A percentile compares a stretch with the other conserved stretches of the same genome.
phyloP scores from a whole-genome alignment of 1,140 invertebrate species.

The Watersipora subatra region DNA sequence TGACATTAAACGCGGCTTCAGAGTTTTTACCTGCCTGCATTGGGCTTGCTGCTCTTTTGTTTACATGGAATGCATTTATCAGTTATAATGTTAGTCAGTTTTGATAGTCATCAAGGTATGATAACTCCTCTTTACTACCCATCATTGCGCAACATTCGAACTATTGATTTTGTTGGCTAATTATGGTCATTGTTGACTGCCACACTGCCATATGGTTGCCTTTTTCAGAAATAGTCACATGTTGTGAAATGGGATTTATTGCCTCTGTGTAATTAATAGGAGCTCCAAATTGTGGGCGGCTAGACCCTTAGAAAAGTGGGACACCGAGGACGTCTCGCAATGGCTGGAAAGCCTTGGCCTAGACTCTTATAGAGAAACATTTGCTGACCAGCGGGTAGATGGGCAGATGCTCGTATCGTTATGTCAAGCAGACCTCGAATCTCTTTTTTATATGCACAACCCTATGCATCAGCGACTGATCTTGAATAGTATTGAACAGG shows the following conservation, averaged over 20 bases:
- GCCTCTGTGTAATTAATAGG: constrained; percentile 7
- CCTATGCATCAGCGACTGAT: constrained; percentile 19
- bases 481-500: constrained; percentile 13
- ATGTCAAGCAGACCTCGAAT: constrained; percentile 15
- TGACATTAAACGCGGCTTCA: too few relatives aligned
- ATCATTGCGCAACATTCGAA: neutral
- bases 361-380: constrained; percentile 18
- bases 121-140: neutral
- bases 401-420: constrained; percentile 15
- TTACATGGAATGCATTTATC: too few relatives aligned
- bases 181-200: neutral
- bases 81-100: too few relatives aligned
- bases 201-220: neutral
- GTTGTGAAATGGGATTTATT: neutral
- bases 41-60: too few relatives aligned
- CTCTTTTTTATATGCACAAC: constrained; percentile 19
- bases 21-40: too few relatives aligned
- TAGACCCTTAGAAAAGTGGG: constrained; percentile 23
- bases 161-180: neutral
- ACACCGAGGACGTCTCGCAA: constrained; percentile 17
- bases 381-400: neutral
- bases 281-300: constrained; percentile 20
- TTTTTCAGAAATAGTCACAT: neutral
- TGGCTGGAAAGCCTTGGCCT: constrained; percentile 19
- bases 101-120: neutral